phyloP scores from a whole-genome alignment of 2,888 invertebrate species.

The Anarsia innoxiella region DNA sequence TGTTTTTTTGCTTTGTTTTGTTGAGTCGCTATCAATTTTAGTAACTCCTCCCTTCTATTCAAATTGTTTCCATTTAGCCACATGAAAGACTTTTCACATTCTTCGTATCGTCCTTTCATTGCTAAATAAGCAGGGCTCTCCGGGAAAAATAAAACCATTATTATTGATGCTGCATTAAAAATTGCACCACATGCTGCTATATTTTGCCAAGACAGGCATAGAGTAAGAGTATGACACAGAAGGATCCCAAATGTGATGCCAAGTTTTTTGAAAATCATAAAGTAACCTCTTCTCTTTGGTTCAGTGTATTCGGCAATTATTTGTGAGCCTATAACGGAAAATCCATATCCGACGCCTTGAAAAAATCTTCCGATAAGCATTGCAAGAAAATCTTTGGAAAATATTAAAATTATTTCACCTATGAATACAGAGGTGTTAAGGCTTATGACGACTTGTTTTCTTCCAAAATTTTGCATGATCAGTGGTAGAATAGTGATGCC shows the following conservation, averaged over 20 bases:
- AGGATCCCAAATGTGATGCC: constrained; percentile 26
- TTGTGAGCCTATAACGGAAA: constrained; percentile 27
- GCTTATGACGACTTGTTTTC: constrained; percentile 26
- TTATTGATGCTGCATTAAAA: constrained; percentile 16
- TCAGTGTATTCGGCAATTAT: constrained; percentile 34
- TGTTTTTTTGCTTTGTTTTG: constrained; percentile 13
- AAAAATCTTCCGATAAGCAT: constrained; percentile 29
- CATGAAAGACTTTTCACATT: constrained; percentile 28
- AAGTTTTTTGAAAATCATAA: constrained; percentile 29
- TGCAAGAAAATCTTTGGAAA: constrained; percentile 23
- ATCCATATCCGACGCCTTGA: constrained; percentile 33
- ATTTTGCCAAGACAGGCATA: constrained; percentile 33
- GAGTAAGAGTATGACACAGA: constrained; percentile 29
- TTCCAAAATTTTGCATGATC: constrained; percentile 31
- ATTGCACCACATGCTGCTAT: constrained; percentile 24
- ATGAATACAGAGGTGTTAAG: constrained; percentile 19
- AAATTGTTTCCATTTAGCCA: constrained; percentile 30
- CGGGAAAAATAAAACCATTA: constrained; percentile 31
- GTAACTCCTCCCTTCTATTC: constrained; percentile 26
- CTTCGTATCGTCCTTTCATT: constrained; percentile 30
- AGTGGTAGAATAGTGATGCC: constrained; percentile 31
- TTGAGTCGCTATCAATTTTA: constrained; percentile 24
- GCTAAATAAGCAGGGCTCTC: constrained; percentile 40
- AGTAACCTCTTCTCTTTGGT: constrained; percentile 33
- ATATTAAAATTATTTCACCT: constrained; percentile 30